Percentiles rank a stretch among this genome's conserved stretches.
These are phyloP conservation scores for Apomyelois bistriatella DNA, from an alignment of 2,888 invertebrate species.

Conservation along the genomic window DNA sequence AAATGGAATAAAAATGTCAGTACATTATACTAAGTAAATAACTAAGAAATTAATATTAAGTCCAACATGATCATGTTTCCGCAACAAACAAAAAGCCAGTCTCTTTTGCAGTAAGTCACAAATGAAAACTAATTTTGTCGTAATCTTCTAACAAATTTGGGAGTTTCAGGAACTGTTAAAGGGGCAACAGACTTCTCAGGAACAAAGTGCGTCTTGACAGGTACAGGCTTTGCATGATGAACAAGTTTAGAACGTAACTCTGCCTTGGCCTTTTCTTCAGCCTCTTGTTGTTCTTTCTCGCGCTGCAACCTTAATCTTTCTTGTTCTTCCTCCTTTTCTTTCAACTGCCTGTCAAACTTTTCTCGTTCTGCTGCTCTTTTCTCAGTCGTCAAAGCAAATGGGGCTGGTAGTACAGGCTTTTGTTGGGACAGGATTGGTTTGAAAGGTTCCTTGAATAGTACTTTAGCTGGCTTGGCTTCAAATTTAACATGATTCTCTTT, in stretches of 20 bases:
- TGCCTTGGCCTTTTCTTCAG: conserved; percentile 73
- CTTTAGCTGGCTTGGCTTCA: conserved; percentile 82
- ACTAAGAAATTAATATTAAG: conserved; percentile 7
- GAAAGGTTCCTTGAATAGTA: conserved; percentile 83
- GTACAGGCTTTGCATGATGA: conserved; percentile 82
- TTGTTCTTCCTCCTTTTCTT: conserved; percentile 74
- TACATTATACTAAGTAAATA: conserved; percentile 17
- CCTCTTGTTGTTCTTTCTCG: conserved; percentile 54
- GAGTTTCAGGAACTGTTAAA: conserved; percentile 83
- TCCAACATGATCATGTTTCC: conserved; percentile 1
- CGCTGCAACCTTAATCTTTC: conserved; percentile 55
- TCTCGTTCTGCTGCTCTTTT: conserved; percentile 81
- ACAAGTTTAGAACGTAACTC: conserved; percentile 79
- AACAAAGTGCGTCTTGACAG: conserved; percentile 67
- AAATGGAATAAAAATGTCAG: conserved; percentile 12
- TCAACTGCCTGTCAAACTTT: conserved; percentile 78
- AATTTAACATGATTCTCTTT: conserved; percentile 74
- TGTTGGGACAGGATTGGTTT: conserved; percentile 75
- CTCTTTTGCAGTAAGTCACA: not conserved
- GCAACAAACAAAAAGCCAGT: not conserved
- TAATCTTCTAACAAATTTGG: conserved; percentile 70
- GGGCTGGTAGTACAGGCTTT: conserved; percentile 62
- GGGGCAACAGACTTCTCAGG: conserved; percentile 73
- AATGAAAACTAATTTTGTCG: conserved; percentile 36
- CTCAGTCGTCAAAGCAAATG: conserved; percentile 83